A percentile compares a stretch with the other conserved stretches of the same genome.
Conservation (phyloP, 2,888 invertebrate genomes). For the Tyria jacobaeae region DNA sequence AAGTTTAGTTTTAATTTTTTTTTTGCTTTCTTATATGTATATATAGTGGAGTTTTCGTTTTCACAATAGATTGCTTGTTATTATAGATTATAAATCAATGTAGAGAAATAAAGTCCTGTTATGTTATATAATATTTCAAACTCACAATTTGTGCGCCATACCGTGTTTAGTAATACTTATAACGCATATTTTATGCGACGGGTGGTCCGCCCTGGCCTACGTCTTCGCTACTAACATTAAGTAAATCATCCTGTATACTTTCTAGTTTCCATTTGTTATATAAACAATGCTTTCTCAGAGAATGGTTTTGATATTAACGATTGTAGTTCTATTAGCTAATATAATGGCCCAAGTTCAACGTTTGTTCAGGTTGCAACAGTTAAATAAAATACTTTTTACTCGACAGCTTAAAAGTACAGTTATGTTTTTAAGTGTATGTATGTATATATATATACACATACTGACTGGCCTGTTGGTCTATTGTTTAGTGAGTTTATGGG, state of each 20-base stretch:
- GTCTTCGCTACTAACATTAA: conserved; percentile 28
- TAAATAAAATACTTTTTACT: too few species aligned
- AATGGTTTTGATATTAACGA: background rate
- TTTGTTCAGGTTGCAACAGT: background rate
- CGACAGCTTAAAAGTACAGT: background rate
- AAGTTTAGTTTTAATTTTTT: too few species aligned
- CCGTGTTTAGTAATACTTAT: conserved; percentile 15
- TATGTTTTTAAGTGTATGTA: too few species aligned
- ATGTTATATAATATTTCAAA: background rate
- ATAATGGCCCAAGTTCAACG: background rate
- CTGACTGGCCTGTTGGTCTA: too few species aligned
- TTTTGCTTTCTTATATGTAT: background rate
- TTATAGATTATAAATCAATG: background rate
- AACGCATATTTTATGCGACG: conserved; percentile 27
- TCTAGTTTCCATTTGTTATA: conserved; percentile 25
- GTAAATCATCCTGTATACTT: conserved; percentile 34
- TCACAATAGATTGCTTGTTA: background rate
- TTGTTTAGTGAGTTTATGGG: too few species aligned
- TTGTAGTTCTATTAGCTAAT: background rate
- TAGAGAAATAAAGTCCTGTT: background rate
- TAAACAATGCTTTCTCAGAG: conserved; percentile 13
- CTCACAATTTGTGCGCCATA: conserved; percentile 4
- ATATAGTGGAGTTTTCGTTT: background rate
- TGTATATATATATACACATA: too few species aligned
- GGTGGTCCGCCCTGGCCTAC: conserved; percentile 33